These are phyloP conservation scores for Sprattus sprattus DNA, from an alignment of 2,113 vertebrate genomes.

Conservation along the genomic window DNA sequence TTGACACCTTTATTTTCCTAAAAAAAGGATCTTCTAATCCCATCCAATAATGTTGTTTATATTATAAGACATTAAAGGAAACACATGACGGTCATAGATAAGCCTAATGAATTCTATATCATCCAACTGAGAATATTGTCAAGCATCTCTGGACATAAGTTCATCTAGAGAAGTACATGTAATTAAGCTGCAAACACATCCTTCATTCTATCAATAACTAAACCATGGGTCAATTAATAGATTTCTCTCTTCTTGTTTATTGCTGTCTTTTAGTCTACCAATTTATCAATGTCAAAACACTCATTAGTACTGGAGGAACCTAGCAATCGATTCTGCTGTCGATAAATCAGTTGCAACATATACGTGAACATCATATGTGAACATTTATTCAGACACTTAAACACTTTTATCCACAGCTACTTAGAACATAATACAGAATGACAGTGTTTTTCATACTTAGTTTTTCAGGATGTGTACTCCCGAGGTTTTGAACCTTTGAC, in stretches of 20 bases:
- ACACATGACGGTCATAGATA: neutral
- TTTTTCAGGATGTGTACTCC: neutral
- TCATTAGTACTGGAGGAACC: neutral
- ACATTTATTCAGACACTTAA: neutral
- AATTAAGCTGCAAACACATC: neutral
- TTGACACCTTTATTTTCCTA: neutral
- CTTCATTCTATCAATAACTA: neutral
- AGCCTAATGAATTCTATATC: neutral
- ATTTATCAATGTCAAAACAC: neutral
- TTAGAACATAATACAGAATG: neutral
- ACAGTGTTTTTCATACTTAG: neutral
- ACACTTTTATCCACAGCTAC: neutral
- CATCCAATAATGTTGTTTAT: neutral
- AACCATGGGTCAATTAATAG: neutral
- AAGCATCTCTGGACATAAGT: neutral
- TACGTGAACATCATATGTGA: neutral
- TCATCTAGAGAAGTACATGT: neutral
- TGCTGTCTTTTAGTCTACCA: neutral
- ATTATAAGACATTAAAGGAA: neutral
- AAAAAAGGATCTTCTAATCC: neutral
- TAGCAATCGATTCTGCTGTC: neutral
- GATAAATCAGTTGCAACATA: neutral
- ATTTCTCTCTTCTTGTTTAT: neutral
- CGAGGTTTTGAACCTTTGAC: neutral
- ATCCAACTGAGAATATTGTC: neutral